phyloP scores from a whole-genome alignment of 2,113 vertebrate genomes.

The Galbula dea region DNA sequence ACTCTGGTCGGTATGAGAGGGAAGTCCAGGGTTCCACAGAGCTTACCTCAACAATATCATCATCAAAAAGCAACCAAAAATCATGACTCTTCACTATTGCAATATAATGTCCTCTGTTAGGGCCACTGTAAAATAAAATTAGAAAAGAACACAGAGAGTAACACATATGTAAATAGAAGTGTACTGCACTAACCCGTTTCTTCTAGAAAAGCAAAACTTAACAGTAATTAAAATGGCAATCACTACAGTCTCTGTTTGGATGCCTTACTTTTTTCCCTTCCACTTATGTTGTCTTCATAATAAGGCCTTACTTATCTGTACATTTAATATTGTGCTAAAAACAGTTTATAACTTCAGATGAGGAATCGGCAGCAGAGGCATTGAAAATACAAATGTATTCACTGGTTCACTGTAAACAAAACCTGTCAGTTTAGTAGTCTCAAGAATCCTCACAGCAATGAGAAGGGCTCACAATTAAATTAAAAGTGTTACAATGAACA shows the following conservation, averaged over 20 bases:
- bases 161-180: background rate
- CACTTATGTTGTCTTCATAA: background rate
- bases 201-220: background rate
- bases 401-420: background rate
- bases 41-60: constrained; percentile 86
- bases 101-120: constrained; percentile 86
- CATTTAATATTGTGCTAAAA: background rate
- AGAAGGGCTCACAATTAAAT: background rate
- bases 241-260: background rate
- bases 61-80: constrained; percentile 86
- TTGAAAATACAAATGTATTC: background rate
- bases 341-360: background rate
- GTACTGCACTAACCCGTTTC: background rate
- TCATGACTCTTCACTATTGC: constrained; percentile 88
- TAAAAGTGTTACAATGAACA: background rate
- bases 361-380: background rate
- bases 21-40: background rate
- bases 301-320: background rate
- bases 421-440: background rate
- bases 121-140: constrained; percentile 74
- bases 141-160: background rate
- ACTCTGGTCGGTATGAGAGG: background rate
- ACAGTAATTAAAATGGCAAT: background rate
- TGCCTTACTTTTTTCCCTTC: background rate
- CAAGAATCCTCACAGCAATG: background rate